phyloP scores from a whole-genome alignment of 2,888 invertebrate species.

The Cloeon dipterum region DNA sequence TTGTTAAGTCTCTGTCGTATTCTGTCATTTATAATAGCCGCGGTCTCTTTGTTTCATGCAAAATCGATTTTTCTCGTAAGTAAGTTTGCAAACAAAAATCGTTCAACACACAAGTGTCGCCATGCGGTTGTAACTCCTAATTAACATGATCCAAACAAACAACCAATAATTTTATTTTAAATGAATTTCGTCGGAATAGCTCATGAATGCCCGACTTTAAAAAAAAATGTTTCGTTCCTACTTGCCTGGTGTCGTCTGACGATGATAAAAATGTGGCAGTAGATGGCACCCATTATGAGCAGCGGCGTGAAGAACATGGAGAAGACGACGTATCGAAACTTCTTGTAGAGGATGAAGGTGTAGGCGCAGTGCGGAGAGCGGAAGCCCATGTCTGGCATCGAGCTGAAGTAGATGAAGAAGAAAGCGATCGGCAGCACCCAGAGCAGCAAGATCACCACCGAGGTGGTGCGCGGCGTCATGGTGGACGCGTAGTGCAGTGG shows the following conservation, averaged over 20 bases:
- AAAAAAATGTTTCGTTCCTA: no score
- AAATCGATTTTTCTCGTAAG: no score
- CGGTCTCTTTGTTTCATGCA: no score
- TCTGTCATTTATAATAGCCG: no score
- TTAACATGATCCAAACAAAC: no score
- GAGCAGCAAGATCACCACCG: slow-evolving; percentile 22
- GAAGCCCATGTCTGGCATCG: slow-evolving; percentile 23
- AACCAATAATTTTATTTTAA: no score
- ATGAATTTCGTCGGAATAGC: no score
- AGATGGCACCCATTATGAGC: slow-evolving; percentile 30
- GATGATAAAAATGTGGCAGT: slow-evolving; percentile 31
- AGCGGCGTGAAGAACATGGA: slow-evolving; percentile 30
- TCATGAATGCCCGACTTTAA: no score
- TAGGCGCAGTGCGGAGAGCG: slow-evolving; percentile 12
- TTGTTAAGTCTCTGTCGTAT: no score
- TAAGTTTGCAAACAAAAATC: no score
- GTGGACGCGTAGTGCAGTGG: slow-evolving; percentile 38
- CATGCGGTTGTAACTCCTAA: no score
- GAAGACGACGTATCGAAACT: slow-evolving; percentile 25
- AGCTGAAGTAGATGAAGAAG: slow-evolving; percentile 25
- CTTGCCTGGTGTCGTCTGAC: slow-evolving; percentile 24
- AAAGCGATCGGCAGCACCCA: slow-evolving; percentile 30
- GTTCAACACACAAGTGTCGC: no score
- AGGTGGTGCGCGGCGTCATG: slow-evolving; percentile 26
- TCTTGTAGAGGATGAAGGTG: slow-evolving; percentile 17